Conservation (phyloP, 2,113 vertebrate species). For the Eleginops maclovinus region DNA sequence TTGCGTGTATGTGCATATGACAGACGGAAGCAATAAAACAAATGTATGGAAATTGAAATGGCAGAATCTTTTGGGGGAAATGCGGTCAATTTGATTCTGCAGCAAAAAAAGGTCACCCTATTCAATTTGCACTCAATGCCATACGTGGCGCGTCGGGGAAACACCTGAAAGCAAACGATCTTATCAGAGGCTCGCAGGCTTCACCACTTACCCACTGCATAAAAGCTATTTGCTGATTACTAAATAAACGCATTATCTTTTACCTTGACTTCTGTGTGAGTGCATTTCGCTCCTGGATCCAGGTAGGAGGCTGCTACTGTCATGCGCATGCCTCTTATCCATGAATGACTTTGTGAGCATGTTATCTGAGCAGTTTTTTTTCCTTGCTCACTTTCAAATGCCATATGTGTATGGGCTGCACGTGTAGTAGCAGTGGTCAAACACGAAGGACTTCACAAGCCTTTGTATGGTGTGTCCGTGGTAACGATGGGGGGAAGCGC, state of each 20-base stretch:
- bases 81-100: constrained; percentile 88
- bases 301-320: constrained; percentile 48
- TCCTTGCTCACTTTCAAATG: constrained; percentile 46
- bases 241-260: constrained; percentile 88
- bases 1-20: constrained; percentile 27
- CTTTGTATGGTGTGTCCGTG: constrained; percentile 24
- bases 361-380: constrained; percentile 59
- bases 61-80: constrained; percentile 87
- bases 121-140: constrained; percentile 90
- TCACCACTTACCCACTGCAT: constrained; percentile 84
- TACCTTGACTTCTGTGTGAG: constrained; percentile 77
- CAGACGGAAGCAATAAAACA: constrained; percentile 78
- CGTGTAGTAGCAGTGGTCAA: constrained; percentile 25
- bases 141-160: constrained; percentile 82
- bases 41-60: constrained; percentile 89
- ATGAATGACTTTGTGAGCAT: constrained; percentile 72
- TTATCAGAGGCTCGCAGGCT: constrained; percentile 83
- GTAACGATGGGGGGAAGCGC: constrained; percentile 15
- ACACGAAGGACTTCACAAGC: constrained; percentile 53
- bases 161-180: constrained; percentile 90
- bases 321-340: constrained; percentile 52
- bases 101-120: constrained; percentile 89
- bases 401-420: constrained; percentile 47
- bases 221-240: constrained; percentile 90
- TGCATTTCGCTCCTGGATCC: constrained; percentile 42